Evolutionary conservation across 2,888 invertebrate species (phyloP).

Genomic region (Sericinus montela): DNA sequence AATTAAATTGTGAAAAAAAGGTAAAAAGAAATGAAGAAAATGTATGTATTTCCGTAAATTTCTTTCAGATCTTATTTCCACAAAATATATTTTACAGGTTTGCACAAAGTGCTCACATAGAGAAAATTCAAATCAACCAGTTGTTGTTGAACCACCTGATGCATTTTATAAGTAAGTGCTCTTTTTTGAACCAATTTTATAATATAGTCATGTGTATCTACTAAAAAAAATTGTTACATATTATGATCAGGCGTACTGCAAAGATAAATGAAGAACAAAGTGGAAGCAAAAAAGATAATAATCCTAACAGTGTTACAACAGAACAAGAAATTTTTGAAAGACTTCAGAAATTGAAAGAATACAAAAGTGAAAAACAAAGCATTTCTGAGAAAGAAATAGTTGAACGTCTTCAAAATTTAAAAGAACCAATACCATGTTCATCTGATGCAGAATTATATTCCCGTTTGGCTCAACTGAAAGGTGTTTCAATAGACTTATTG

Average conservation of each 20-base stretch:
- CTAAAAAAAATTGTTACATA: not conserved
- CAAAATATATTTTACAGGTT: slow-evolving; percentile 41
- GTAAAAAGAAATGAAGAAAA: slow-evolving; percentile 51
- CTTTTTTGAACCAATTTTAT: slow-evolving; percentile 6
- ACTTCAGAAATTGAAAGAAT: slow-evolving; percentile 83
- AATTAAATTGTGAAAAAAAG: slow-evolving; percentile 81
- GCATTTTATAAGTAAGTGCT: slow-evolving; percentile 75
- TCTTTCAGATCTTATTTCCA: not conserved
- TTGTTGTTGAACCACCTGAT: slow-evolving; percentile 66
- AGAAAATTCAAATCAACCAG: slow-evolving; percentile 29
- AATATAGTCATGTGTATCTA: not conserved
- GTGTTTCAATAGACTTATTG: slow-evolving; percentile 54
- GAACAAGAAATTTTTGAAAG: slow-evolving; percentile 83
- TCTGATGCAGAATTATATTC: slow-evolving; percentile 82
- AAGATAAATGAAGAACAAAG: slow-evolving; percentile 23
- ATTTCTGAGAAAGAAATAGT: slow-evolving; percentile 44
- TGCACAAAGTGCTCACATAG: slow-evolving; percentile 55
- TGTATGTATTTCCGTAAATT: not conserved
- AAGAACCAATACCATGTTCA: slow-evolving; percentile 57
- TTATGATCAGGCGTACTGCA: slow-evolving; percentile 32
- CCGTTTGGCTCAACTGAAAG: slow-evolving; percentile 84
- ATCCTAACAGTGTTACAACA: slow-evolving; percentile 46
- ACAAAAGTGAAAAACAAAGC: slow-evolving; percentile 42
- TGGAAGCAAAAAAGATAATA: slow-evolving; percentile 20
- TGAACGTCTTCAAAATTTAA: slow-evolving; percentile 51